Evolutionary conservation across 2,888 invertebrate genomes (phyloP), one percentile per base, ranked within the genome.

Genomic region (Trissonchulus sp.): DNA sequence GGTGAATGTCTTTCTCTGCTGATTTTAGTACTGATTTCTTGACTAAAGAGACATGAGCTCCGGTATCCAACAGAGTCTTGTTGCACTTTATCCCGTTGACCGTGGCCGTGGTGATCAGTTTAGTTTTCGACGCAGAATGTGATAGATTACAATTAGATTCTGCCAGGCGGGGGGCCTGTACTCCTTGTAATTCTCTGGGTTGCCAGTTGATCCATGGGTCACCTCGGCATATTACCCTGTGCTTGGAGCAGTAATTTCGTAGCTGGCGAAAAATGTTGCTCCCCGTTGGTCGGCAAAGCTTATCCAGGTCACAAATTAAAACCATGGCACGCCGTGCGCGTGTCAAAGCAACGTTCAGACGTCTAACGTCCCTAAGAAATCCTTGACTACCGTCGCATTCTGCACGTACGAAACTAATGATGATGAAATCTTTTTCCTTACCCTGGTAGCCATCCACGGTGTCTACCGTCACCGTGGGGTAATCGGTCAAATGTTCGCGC

Each of bases 341-440:
- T 60, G 60, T 60, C 60, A 60, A n/a, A 18, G n/a, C n/a, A n/a
- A 60, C 60, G n/a, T 60, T 60, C 60, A 60, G n/a, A 60, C 60
- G 60, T n/a, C 60, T 18, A 18, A n/a, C n/a, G 60, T 60, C 60
- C n/a, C n/a, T 60, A 18, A 60, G n/a, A 60, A 60, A n/a, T 18
- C 60, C n/a, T n/a, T 60, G 60, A 60, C n/a, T n/a, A 18, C 60
- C 60, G 60, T 18, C n/a, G n/a, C 18, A n/a, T 60, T 60, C 60
- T 18, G 60, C n/a, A 60, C 60, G 60, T 18, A 60, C 60, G n/a
- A 60, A n/a, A 60, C 60, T 60, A 60, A 60, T 18, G n/a, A 60
- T 60, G 18, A 60, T 60, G n/a, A 60, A 60, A n/a, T 60, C 60
- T 60, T 60, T 60, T 60, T 60, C 60, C 18, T n/a, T 18, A n/a